Conservation (phyloP, 2,888 invertebrate species). For the Anthophora plumipes region DNA sequence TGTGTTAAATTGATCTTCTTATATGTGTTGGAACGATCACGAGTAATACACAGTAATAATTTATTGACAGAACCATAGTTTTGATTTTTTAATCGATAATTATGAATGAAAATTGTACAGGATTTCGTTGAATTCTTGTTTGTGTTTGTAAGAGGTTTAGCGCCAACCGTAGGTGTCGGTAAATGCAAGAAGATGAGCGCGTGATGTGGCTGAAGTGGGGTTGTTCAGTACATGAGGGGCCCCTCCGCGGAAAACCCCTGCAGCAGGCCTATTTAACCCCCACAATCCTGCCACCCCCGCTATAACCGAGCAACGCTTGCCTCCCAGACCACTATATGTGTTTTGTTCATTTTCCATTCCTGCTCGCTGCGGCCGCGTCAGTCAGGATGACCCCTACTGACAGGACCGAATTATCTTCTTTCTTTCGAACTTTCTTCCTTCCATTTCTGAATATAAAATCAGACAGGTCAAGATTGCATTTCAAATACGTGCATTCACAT, state of each 20-base stretch:
- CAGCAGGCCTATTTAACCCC: constrained; percentile 54
- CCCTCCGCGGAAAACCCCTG: constrained; percentile 24
- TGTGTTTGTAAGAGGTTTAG: not conserved
- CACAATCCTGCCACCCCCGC: constrained; percentile 23
- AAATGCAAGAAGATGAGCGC: constrained; percentile 10
- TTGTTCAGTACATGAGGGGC: constrained; percentile 15
- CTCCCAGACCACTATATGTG: constrained; percentile 21
- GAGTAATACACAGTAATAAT: not conserved
- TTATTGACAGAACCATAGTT: not conserved
- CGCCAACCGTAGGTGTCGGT: constrained; percentile 18
- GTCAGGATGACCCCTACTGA: constrained; percentile 10
- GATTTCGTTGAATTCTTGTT: constrained; percentile 19
- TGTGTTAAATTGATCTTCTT: not conserved
- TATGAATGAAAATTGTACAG: not conserved
- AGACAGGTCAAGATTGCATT: not conserved
- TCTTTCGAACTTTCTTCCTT: constrained; percentile 14
- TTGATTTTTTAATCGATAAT: not conserved
- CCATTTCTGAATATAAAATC: not conserved
- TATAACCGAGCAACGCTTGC: constrained; percentile 28
- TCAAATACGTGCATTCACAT: not conserved
- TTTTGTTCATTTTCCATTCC: constrained; percentile 27
- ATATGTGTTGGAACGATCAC: not conserved
- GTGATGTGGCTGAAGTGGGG: constrained; percentile 22
- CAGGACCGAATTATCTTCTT: constrained; percentile 12
- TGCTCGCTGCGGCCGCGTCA: not conserved